Percentiles rank a stretch among this genome's conserved stretches.
These are phyloP conservation scores for Anthopleura xanthogrammica DNA, from an alignment of 92 coral and sea anemone species.

Conservation along the genomic window DNA sequence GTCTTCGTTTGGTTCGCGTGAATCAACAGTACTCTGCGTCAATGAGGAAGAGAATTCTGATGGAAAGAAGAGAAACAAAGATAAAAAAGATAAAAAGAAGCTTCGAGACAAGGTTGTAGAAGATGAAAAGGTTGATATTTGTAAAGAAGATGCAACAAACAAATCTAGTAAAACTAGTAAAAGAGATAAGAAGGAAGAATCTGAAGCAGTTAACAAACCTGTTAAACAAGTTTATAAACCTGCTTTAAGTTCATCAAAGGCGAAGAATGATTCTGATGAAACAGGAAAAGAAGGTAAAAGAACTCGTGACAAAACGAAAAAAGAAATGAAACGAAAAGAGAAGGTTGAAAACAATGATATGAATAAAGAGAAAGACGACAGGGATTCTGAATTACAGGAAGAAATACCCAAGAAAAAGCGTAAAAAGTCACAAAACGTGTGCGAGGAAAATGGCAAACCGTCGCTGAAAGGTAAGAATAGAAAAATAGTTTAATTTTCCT, in stretches of 20 bases:
- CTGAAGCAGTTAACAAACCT: not conserved
- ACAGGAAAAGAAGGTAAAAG: not conserved
- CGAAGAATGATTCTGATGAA: not conserved
- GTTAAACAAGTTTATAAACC: not conserved
- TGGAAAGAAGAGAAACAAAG: not conserved
- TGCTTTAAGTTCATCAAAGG: not conserved
- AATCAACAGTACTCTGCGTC: too few relatives aligned
- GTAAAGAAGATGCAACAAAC: not conserved
- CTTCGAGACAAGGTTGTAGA: not conserved
- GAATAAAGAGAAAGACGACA: not conserved
- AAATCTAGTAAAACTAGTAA: not conserved
- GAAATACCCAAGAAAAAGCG: constrained; percentile 5
- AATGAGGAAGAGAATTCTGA: too few relatives aligned
- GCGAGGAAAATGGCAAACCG: not conserved
- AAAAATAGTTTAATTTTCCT: too few relatives aligned
- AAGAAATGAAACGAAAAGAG: not conserved
- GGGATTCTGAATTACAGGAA: not conserved
- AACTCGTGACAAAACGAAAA: not conserved
- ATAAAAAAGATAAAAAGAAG: not conserved
- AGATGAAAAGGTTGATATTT: not conserved
- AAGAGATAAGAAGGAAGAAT: not conserved
- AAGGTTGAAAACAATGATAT: not conserved
- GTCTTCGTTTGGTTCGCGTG: not conserved
- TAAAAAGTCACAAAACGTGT: not conserved
- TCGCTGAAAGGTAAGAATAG: not conserved